Base-by-base conservation (phyloP, 2,888 invertebrate species). In the Achlya flavicornis region DNA sequence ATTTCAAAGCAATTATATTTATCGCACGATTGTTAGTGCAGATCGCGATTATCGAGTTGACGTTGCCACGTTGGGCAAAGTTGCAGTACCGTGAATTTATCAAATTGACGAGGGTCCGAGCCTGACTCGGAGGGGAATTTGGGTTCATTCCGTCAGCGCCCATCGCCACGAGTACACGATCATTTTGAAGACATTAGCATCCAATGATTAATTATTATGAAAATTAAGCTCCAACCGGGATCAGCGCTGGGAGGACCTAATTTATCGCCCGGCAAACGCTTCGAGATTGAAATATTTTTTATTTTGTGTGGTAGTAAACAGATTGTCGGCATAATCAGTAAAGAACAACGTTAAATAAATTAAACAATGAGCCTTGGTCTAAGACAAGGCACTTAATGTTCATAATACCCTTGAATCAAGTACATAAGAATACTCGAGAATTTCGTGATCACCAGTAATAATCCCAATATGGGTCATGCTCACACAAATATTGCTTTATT, bases 81-180 rank as follows among this genome's bases (percentile, higher is more conserved):
- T 53, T 77, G 75, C 73, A 75, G 71, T 72, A 71, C 72, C 69
- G 66, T 61, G 70, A 76, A 81, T 79, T 79, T 78, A 83, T 84
- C 79, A 85, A 79, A 72, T 72, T 85, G 84, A 86, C 77, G 77
- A 83, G 82, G 85, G 84, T 83, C 26, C 26, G 26, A 26, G 26
- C 2, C 26, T 26, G 26, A 26, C 26, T 26, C 61, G 58, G 61
- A 62, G 60, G 64, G 65, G 65, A 72, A 62, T 67, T 61, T 64
- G 41, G 62, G 67, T 58, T 59, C 61, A 58, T 61, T 66, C 64
- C 67, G 58, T 72, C 67, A 68, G 62, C 70, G 62, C 59, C 69
- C 70, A 73, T 72, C 66, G 71, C 64, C 70, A 69, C 64, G 68
- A 61, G 53, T 67, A 64, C 65, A 64, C 59, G 66, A 69, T 68